Conservation (phyloP, 2,797 vertebrate species). For the Periparus ater region DNA sequence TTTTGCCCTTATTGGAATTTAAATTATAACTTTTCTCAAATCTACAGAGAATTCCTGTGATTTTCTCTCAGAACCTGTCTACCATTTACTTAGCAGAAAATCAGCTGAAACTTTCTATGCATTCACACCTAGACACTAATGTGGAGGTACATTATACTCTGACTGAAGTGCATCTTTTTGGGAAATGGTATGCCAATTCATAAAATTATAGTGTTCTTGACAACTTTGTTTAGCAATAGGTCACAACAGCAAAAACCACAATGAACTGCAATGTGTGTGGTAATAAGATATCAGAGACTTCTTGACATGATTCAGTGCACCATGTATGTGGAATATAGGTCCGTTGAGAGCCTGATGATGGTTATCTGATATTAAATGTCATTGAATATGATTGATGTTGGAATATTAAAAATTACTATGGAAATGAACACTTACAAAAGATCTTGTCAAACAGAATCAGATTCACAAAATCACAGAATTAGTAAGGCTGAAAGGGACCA, state of each 20-base stretch:
- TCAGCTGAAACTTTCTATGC: background rate
- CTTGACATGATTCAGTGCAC: background rate
- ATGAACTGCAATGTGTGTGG: background rate
- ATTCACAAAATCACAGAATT: background rate
- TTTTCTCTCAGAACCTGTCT: background rate
- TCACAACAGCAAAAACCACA: background rate
- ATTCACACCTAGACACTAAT: background rate
- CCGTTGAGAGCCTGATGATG: background rate
- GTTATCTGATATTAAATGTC: background rate
- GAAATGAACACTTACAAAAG: background rate
- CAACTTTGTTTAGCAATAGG: background rate
- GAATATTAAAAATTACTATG: background rate
- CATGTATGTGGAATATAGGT: background rate
- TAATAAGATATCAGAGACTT: background rate
- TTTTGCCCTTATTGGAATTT: background rate
- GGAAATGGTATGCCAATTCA: background rate
- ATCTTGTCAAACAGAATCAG: background rate
- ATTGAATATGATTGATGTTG: background rate
- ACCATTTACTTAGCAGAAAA: background rate
- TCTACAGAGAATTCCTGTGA: background rate
- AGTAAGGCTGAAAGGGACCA: background rate
- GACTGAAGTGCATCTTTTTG: background rate
- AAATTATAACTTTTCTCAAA: background rate
- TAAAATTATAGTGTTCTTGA: background rate
- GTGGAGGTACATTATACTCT: background rate